Evolutionary conservation across 2,113 vertebrate species (phyloP), one percentile per base, ranked within the genome.

Genomic region (Lonchura striata): DNA sequence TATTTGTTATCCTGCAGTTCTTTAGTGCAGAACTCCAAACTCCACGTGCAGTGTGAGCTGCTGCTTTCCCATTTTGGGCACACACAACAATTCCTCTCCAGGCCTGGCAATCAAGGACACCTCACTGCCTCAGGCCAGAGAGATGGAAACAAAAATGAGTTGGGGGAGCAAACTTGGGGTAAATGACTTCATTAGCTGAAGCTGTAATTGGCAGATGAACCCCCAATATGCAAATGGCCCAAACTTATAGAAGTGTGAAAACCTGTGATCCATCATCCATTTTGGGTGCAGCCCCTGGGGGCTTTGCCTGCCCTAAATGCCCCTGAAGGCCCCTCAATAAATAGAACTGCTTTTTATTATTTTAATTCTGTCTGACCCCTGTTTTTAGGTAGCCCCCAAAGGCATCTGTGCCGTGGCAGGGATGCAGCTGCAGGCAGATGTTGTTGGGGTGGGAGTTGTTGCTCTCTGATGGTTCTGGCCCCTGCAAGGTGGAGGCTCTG

Each of bases 211-310:
- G 35, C 3, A 27, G 3, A 63, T 52, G 0, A 17, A 42, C 18
- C 35, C 44, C 18, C 24, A 64, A 30, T 6, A 8, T 64, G 15
- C 39, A 64, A 53, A 64, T 30, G 9, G 15, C 0, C 15, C 60
- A 53, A 53, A 53, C 0, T 44, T 17, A 53, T n/a, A 2, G 28
- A 63, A 64, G 15, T 18, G 9, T 64, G 28, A 14, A 59, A 44
- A 23, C 7, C 9, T 0, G 0, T 79, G 39, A 42, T 18, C 27
- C 19, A 1, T 5, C 0, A 1, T 28, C 37, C 37, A 44, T 79
- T 79, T 53, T 30, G 31, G 19, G 11, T 52, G 8, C 0, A 22
- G 6, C 23, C 9, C 23, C 37, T 41, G 35, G 41, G 31, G 9
- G 6, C 7, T 44, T 35, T 7, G 3, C 23, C 15, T 53, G 49